phyloP scores from a whole-genome alignment of 2,888 invertebrate genomes.

The Tipula vernalis region DNA sequence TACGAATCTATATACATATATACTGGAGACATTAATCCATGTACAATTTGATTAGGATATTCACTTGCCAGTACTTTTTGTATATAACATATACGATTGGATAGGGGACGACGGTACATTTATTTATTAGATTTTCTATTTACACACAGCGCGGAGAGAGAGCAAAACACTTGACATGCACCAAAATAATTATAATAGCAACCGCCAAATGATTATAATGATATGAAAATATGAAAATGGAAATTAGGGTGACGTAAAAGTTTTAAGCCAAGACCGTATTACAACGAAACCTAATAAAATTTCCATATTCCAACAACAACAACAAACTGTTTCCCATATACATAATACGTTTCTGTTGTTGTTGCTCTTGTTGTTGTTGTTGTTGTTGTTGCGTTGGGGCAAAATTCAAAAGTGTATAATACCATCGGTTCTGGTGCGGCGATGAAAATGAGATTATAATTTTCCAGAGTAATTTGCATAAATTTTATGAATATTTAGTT shows the following conservation, averaged over 20 bases:
- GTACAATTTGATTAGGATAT: background rate
- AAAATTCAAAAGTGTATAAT: background rate
- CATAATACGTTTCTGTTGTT: too few species aligned
- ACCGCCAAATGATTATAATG: background rate
- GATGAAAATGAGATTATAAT: background rate
- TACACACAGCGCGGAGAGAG: background rate
- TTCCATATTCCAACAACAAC: background rate
- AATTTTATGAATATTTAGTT: background rate
- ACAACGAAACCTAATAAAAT: too few species aligned
- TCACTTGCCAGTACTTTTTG: background rate
- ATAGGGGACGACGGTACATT: background rate
- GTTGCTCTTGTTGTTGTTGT: too few species aligned
- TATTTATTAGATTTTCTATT: background rate
- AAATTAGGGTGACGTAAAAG: background rate
- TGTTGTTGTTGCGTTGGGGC: background rate
- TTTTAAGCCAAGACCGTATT: background rate
- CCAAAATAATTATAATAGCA: background rate
- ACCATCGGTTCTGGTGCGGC: background rate
- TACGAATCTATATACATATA: too few species aligned
- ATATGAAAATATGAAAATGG: background rate
- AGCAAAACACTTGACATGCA: background rate
- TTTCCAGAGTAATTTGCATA: background rate
- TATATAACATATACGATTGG: background rate
- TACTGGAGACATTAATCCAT: background rate
- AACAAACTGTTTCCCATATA: background rate